These are phyloP conservation scores for Calameuta filiformis DNA, from an alignment of 2,888 invertebrate genomes.

Conservation along the genomic window DNA sequence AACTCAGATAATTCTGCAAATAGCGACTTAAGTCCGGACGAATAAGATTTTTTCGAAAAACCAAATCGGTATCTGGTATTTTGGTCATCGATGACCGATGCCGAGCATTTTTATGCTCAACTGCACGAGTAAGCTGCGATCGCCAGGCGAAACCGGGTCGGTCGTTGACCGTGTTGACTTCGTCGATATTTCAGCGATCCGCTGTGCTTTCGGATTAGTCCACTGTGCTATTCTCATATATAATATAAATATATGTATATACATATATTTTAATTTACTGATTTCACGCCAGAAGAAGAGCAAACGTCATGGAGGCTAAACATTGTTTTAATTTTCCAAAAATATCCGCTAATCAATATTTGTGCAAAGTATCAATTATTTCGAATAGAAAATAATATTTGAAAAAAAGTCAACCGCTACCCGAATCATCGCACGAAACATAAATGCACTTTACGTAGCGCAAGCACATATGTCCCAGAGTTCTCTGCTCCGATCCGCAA, in stretches of 20 bases:
- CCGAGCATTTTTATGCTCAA: slow-evolving; percentile 9
- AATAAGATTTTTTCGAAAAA: not conserved
- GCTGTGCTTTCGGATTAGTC: not conserved
- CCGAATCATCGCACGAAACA: not conserved
- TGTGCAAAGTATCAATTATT: too few species aligned
- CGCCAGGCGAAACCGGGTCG: slow-evolving; percentile 30
- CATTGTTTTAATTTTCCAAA: too few species aligned
- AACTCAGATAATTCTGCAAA: not conserved
- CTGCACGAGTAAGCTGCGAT: slow-evolving; percentile 3
- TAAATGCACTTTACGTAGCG: not conserved
- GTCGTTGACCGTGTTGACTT: slow-evolving; percentile 17
- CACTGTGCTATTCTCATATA: not conserved
- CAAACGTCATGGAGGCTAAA: not conserved
- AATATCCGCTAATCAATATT: too few species aligned
- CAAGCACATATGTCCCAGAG: not conserved
- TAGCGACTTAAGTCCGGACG: not conserved
- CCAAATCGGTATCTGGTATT: slow-evolving; percentile 38
- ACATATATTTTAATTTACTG: not conserved
- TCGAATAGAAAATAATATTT: too few species aligned
- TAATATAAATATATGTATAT: not conserved
- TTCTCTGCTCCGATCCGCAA: slow-evolving; percentile 1
- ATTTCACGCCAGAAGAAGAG: not conserved
- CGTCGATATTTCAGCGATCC: slow-evolving; percentile 10
- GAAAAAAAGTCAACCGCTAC: not conserved
- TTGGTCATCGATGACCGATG: slow-evolving; percentile 33